Base-by-base conservation (phyloP, 2,113 vertebrate species). In the Nematolebias whitei region DNA sequence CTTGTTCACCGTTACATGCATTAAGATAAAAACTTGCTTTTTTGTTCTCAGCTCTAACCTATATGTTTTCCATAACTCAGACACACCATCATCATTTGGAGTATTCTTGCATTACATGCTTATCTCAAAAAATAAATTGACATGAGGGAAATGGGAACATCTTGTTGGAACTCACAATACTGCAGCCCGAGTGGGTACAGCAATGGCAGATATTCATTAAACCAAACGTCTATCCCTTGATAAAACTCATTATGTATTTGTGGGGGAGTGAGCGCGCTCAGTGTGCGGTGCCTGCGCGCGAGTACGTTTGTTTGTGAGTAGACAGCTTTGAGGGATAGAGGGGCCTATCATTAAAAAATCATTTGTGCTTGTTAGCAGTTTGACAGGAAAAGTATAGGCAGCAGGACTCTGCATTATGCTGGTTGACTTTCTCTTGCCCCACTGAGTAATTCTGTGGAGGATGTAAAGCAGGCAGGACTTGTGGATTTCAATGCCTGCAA, bases 311-410 rank as follows among this genome's bases (percentile, higher is more conserved):
- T 83, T 80, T 80, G 82, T 68, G 69, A 73, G 71, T 53, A 74
- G 83, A 75, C 75, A 76, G 82, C 71, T 83, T 84, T 79, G 84
- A 83, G 69, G 84, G 82, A 84, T 80, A 75, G 66, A 80, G 87
- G 71, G 74, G 72, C 81, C 83, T 86, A 78, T 88, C 85, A 87
- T 90, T 89, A 91, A 89, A 88, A 89, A 90, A 85, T 88, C 79
- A 90, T 90, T 88, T 88, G 83, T 73, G 85, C 85, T 91, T 91
- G 87, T 90, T 90, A 89, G 86, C 83, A 76, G 79, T 83, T 86
- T 88, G 87, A 89, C 88, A 87, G 64, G 76, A 74, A 87, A 85
- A 84, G 84, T 85, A 84, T 66, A 83, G 84, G 65, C 79, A 86
- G 80, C 84, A 87, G 87, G 81, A 86, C 80, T 73, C 83, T 78